These are phyloP conservation scores for Scytalopus superciliaris DNA, from an alignment of 2,113 vertebrate species.

Conservation along the genomic window DNA sequence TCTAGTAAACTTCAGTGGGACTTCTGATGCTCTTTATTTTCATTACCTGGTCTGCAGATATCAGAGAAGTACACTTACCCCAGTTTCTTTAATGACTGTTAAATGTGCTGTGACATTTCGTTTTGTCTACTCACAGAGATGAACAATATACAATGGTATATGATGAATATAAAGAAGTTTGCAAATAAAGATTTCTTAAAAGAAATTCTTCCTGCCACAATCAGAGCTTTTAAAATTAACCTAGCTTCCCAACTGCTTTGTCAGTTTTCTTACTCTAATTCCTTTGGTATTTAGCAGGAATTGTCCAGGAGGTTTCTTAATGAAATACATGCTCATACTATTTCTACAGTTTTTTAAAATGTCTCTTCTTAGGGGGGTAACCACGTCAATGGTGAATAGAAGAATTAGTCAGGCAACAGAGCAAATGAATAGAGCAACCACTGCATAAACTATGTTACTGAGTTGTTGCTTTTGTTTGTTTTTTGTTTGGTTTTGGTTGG, in stretches of 20 bases:
- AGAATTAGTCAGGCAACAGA: neutral
- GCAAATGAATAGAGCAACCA: neutral
- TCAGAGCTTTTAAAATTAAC: neutral
- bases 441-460: neutral
- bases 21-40: neutral
- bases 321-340: neutral
- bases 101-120: neutral
- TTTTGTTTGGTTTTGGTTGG: fast-evolving
- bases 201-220: neutral
- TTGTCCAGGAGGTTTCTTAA: neutral
- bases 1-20: neutral
- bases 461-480: neutral
- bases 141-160: neutral
- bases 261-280: neutral
- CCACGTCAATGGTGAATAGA: neutral
- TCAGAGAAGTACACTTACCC: neutral
- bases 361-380: neutral
- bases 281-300: neutral
- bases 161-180: neutral
- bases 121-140: neutral
- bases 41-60: neutral
- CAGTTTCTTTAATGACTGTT: neutral
- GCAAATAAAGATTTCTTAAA: neutral
- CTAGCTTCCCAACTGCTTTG: neutral
- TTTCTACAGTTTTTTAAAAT: neutral